These are phyloP conservation scores for Drosophila melanocephala DNA, from an alignment of 2,888 invertebrate genomes.

Conservation along the genomic window DNA sequence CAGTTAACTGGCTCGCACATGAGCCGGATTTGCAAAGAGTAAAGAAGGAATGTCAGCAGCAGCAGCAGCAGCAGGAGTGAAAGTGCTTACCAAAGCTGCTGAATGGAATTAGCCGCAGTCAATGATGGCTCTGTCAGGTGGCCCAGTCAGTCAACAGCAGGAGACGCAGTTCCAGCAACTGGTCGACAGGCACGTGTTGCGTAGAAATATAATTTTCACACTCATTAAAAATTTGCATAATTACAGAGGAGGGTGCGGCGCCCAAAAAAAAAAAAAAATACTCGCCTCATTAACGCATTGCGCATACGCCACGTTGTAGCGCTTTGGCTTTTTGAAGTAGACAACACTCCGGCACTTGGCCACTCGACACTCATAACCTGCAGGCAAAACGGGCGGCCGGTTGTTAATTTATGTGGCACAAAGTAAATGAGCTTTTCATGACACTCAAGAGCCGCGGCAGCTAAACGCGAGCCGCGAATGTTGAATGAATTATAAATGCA, in stretches of 20 bases:
- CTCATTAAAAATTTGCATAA: conserved; percentile 81
- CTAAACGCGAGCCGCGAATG: conserved; percentile 50
- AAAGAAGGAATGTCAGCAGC: neutral
- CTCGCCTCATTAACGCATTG: conserved; percentile 61
- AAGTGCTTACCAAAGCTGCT: conserved; percentile 33
- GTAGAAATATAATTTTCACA: conserved; percentile 64
- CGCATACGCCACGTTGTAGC: conserved; percentile 50
- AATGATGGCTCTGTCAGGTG: conserved; percentile 47
- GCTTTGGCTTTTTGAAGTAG: conserved; percentile 54
- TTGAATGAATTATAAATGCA: conserved; percentile 74
- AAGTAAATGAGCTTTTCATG: conserved; percentile 72
- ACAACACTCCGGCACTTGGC: conserved; percentile 21
- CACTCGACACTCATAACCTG: conserved; percentile 41
- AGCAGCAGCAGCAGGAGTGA: conserved; percentile 1
- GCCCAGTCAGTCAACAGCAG: neutral
- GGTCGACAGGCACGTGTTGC: conserved; percentile 60
- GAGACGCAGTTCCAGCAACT: neutral
- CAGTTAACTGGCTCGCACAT: conserved; percentile 51
- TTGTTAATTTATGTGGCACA: conserved; percentile 67
- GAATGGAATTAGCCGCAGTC: conserved; percentile 69
- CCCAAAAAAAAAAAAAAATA: conserved; percentile 7
- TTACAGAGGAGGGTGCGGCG: conserved; percentile 50
- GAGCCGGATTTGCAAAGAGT: conserved; percentile 44
- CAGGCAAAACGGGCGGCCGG: conserved; percentile 34
- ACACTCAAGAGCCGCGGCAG: conserved; percentile 55